Conservation (phyloP, 2,888 invertebrate genomes). For the Eupithecia exiguata region DNA sequence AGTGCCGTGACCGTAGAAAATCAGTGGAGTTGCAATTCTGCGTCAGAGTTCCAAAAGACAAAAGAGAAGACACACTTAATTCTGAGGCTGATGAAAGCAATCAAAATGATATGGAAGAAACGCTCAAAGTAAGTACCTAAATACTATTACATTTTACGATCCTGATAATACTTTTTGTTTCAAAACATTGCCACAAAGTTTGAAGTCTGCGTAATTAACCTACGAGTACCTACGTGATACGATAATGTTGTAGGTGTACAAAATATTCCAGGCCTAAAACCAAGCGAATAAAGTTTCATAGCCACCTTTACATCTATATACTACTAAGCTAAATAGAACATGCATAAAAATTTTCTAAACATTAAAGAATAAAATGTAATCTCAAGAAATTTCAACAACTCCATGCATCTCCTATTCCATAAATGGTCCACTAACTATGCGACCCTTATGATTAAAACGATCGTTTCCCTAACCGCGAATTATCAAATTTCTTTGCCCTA, state of each 20-base stretch:
- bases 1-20: conserved; percentile 58
- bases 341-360: neutral
- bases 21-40: conserved; percentile 56
- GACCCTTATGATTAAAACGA: conserved; percentile 81
- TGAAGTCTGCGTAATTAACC: neutral
- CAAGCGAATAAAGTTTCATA: neutral
- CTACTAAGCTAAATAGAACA: neutral
- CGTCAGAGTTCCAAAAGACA: neutral
- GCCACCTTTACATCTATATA: too few relatives aligned
- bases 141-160: neutral
- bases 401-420: conserved; percentile 55
- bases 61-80: neutral
- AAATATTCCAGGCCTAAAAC: neutral
- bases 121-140: neutral
- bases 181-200: neutral
- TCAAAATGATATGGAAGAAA: neutral
- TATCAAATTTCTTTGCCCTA: conserved; percentile 83
- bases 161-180: neutral
- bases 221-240: too few relatives aligned
- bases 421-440: conserved; percentile 73
- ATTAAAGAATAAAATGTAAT: neutral
- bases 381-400: conserved; percentile 42
- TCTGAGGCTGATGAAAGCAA: neutral
- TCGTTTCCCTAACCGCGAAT: conserved; percentile 81
- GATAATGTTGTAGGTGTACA: neutral